Conservation (phyloP, 1,140 invertebrate genomes). For the Epicauta chinensis region DNA sequence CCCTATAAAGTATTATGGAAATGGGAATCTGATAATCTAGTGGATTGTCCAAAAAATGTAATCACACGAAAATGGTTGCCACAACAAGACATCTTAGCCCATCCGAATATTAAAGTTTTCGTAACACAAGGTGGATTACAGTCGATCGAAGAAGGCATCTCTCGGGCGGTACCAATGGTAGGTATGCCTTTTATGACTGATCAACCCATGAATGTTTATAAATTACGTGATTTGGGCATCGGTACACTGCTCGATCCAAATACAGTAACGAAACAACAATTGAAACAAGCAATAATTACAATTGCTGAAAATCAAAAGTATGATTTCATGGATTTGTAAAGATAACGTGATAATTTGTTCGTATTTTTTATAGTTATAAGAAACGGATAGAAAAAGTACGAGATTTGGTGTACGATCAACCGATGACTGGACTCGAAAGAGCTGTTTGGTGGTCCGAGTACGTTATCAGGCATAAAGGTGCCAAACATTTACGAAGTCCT, state of each 20-base stretch:
- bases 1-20: constrained; percentile 48
- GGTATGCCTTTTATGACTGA: constrained; percentile 40
- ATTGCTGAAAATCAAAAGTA: not conserved
- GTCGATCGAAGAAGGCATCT: constrained; percentile 45
- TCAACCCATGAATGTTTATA: constrained; percentile 33
- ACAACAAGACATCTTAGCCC: constrained; percentile 55
- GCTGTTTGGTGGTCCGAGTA: constrained; percentile 45
- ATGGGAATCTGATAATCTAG: constrained; percentile 47
- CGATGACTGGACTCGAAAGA: constrained; percentile 30
- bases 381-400: constrained; percentile 2
- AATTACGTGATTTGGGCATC: constrained; percentile 26
- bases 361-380: constrained; percentile 5
- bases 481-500: constrained; percentile 31
- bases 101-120: constrained; percentile 42
- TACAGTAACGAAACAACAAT: constrained; percentile 8
- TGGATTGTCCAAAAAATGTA: constrained; percentile 54
- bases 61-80: constrained; percentile 60
- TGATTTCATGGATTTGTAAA: not conserved
- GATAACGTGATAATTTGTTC: not conserved
- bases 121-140: constrained; percentile 49
- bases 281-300: constrained; percentile 19
- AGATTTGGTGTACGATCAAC: constrained; percentile 22
- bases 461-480: constrained; percentile 38
- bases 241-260: constrained; percentile 23
- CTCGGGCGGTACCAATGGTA: constrained; percentile 47